Percentiles rank a stretch among this genome's conserved stretches.
phyloP scores from a whole-genome alignment of 2,113 vertebrate genomes.

The Danionella cerebrum region DNA sequence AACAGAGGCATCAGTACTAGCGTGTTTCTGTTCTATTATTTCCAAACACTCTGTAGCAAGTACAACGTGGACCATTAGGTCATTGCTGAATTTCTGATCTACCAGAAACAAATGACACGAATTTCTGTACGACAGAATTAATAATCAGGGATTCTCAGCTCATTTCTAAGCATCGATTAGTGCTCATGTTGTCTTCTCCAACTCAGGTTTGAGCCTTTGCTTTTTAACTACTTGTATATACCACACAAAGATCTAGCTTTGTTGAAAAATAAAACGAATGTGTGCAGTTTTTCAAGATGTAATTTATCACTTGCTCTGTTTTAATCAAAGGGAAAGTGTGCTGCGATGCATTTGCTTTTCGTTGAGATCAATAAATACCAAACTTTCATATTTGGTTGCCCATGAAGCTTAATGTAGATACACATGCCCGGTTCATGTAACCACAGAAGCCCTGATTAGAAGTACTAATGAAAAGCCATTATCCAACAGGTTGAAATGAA shows the following conservation, averaged over 20 bases:
- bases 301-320: constrained; percentile 83
- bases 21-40: constrained; percentile 63
- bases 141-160: constrained; percentile 96
- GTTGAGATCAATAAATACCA: constrained; percentile 41
- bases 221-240: constrained; percentile 66
- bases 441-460: no score
- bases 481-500: no score
- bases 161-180: constrained; percentile 74
- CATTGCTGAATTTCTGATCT: constrained; percentile 69
- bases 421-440: no score
- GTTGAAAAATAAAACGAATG: constrained; percentile 46
- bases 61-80: constrained; percentile 40
- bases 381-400: constrained; percentile 51
- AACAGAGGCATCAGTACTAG: constrained; percentile 80
- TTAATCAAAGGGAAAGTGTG: constrained; percentile 79
- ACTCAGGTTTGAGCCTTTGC: constrained; percentile 58
- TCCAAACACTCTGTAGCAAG: constrained; percentile 60
- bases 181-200: constrained; percentile 70
- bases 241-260: constrained; percentile 58
- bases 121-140: constrained; percentile 77
- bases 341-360: constrained; percentile 45
- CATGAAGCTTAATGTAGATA: constrained; percentile 58
- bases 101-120: constrained; percentile 87
- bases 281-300: constrained; percentile 47
- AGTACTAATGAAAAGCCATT: background rate